phyloP scores from a whole-genome alignment of 2,113 vertebrate genomes.

The Thymallus thymallus region DNA sequence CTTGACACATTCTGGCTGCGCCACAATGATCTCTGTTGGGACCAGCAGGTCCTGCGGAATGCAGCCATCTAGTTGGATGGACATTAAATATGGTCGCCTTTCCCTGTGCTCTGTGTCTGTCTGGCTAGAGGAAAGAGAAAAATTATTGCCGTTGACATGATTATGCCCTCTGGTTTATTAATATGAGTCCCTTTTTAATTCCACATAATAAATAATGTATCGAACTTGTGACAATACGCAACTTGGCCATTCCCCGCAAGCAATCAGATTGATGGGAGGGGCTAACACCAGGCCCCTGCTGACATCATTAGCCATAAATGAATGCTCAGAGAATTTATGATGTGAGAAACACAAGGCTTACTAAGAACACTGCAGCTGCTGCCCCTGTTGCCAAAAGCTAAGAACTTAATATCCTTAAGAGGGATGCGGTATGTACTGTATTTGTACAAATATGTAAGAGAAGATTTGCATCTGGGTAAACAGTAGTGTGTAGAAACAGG shows the following conservation, averaged over 20 bases:
- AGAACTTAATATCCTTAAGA: not conserved
- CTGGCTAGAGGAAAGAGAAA: slow-evolving; percentile 22
- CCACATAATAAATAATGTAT: slow-evolving; percentile 51
- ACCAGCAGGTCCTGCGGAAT: no score
- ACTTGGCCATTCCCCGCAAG: slow-evolving; percentile 32
- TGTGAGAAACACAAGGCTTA: slow-evolving; percentile 20
- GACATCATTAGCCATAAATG: slow-evolving; percentile 40
- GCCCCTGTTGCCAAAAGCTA: not conserved
- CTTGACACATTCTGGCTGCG: not conserved
- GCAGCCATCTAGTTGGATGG: no score
- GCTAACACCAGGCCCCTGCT: slow-evolving; percentile 20
- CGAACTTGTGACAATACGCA: not conserved
- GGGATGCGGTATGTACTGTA: not conserved
- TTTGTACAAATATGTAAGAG: not conserved
- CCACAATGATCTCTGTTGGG: slow-evolving; percentile 40
- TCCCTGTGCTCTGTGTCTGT: not conserved
- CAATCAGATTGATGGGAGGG: slow-evolving; percentile 36
- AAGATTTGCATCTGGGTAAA: no score
- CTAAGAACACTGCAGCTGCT: not conserved
- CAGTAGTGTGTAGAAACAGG: not conserved
- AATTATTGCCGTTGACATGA: slow-evolving; percentile 38
- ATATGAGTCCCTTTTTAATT: slow-evolving; percentile 38
- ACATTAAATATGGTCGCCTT: not conserved
- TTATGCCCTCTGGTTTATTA: slow-evolving; percentile 45
- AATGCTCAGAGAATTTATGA: slow-evolving; percentile 44